Evolutionary conservation across 2,888 invertebrate species (phyloP), one percentile per base, ranked within the genome.

Genomic region (Pammene fasciana): DNA sequence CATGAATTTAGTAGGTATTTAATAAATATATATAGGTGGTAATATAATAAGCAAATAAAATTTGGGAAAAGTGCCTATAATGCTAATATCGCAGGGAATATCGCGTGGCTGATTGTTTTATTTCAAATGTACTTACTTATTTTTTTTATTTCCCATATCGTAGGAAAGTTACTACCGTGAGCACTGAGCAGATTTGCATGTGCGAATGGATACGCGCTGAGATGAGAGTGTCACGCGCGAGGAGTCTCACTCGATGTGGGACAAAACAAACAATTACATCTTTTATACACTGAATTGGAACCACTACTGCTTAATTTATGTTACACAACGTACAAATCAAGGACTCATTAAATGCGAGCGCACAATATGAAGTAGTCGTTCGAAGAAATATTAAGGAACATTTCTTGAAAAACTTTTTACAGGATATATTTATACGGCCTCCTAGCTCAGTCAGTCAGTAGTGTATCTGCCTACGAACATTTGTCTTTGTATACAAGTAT

Each of bases 71-170:
- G 43, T 57, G 13, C n/a, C n/a, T n/a, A 56, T 13, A 10, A 16
- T 5, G 48, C 10, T 16, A 61, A 38, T n/a, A 43, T 18, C 43
- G 16, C 16, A 38, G 10, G 7, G 13, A 38, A 52, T 18, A 13
- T 65, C 64, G 64, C 64, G 34, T 16, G 43, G 64, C 54, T 11
- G 34, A 45, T 10, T 36, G 5, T n/a, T 16, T 13, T 5, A 26
- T 34, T n/a, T 36, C n/a, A 11, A 5, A 45, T 4, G 34, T n/a
- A 70, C 70, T 70, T 48, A 65, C 70, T 60, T 55, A 18, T 41
- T 41, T 36, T 55, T 65, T 48, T 60, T 55, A 34, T 13, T 65
- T 46, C 52, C 68, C 68, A 68, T 68, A 45, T 46, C 36, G 38
- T 38, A 43, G 34, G 43, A 50, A 5, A 8, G 34, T 18, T 43